Evolutionary conservation across 2,797 vertebrate species (phyloP).

Genomic region (Podargus strigoides): DNA sequence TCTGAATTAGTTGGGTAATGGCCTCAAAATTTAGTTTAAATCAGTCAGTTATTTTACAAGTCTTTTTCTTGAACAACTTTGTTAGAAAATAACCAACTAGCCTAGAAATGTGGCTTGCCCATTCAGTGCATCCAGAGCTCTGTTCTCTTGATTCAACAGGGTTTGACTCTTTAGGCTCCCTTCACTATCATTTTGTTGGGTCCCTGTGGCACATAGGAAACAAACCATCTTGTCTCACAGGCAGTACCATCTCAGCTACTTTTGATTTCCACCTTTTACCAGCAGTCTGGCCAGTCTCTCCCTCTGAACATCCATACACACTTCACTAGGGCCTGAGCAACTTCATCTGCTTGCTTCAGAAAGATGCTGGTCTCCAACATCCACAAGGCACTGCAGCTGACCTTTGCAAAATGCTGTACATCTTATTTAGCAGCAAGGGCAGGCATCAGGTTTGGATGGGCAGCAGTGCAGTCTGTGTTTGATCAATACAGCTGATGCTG

Average conservation of each 20-base stretch:
- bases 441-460: neutral
- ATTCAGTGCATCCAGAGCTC: neutral
- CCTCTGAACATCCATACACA: neutral
- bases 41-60: neutral
- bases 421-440: neutral
- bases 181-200: neutral
- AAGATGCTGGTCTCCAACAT: neutral
- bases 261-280: neutral
- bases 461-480: neutral
- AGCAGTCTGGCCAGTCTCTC: neutral
- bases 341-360: neutral
- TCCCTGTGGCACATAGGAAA: neutral
- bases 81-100: neutral
- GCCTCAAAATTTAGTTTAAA: neutral
- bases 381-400: neutral
- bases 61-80: neutral
- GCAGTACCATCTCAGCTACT: neutral
- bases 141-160: neutral
- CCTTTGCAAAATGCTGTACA: accelerated
- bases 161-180: neutral
- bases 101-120: neutral
- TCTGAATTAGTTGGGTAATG: neutral
- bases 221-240: neutral
- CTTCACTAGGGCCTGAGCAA: neutral
- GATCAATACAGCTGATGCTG: neutral